Percentiles rank a stretch among this genome's conserved stretches.
Evolutionary conservation across 2,888 invertebrate genomes (phyloP).

Genomic region (Drosophila anceps): DNA sequence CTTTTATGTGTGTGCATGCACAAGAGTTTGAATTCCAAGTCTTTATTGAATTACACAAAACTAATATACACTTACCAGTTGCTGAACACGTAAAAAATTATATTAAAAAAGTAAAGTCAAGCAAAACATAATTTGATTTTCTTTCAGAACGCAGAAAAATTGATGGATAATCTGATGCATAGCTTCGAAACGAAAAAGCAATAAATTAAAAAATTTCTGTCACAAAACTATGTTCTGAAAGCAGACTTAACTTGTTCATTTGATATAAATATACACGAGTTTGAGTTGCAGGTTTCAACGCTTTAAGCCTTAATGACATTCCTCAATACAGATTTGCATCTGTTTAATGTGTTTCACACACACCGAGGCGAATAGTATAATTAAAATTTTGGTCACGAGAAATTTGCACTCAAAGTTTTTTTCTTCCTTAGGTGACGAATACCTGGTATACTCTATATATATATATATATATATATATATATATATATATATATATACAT

Average conservation of each 20-base stretch:
- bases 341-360: background rate
- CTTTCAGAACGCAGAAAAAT: too few species aligned
- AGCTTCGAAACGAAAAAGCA: too few species aligned
- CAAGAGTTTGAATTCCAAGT: too few species aligned
- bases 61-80: too few species aligned
- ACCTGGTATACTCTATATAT: background rate
- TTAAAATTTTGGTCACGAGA: constrained; percentile 7
- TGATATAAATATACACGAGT: background rate
- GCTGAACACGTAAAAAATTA: too few species aligned
- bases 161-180: too few species aligned
- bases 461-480: background rate
- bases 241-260: background rate
- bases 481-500: background rate
- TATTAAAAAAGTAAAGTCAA: too few species aligned
- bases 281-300: background rate
- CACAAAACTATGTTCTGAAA: background rate
- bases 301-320: constrained; percentile 1
- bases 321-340: background rate
- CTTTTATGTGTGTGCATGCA: too few species aligned
- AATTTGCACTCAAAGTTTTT: background rate
- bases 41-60: too few species aligned
- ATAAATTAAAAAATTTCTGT: background rate
- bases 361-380: background rate
- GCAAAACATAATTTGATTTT: too few species aligned
- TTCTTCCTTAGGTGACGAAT: background rate